Evolutionary conservation across 23 tunicate genomes (phyloP).

Genomic region (Ascidia mentula): DNA sequence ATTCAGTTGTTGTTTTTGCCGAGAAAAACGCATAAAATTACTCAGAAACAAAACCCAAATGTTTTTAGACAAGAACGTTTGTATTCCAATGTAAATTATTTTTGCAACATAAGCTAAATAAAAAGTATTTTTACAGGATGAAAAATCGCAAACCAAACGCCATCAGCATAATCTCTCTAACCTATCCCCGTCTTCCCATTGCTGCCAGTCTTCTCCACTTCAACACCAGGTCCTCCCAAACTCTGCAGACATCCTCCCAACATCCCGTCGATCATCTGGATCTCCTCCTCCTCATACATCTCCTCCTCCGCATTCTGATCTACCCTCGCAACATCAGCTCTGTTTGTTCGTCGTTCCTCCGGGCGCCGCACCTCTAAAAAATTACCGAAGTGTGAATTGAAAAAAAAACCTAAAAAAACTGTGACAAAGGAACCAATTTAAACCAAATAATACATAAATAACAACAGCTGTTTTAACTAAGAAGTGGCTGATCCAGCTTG

Average conservation of each 20-base stretch:
- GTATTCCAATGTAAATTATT: background rate
- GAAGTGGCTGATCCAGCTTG: no score
- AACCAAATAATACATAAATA: no score
- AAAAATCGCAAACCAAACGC: background rate
- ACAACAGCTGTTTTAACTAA: no score
- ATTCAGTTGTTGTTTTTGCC: background rate
- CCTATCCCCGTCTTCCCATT: constrained; percentile 50
- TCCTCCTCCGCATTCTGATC: constrained; percentile 44
- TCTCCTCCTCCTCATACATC: constrained; percentile 88
- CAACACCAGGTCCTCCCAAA: constrained; percentile 25
- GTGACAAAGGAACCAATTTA: no score
- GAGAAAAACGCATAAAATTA: background rate
- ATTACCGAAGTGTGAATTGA: no score
- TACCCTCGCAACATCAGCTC: background rate
- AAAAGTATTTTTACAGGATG: background rate
- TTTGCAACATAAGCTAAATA: background rate
- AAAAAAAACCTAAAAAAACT: no score
- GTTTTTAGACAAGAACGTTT: no score
- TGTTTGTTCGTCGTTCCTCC: background rate
- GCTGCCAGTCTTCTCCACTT: constrained; percentile 12
- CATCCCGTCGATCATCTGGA: constrained; percentile 95
- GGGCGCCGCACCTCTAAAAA: background rate
- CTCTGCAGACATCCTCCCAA: constrained; percentile 70
- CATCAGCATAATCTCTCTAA: background rate
- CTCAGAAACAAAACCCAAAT: background rate